A percentile compares a stretch with the other conserved stretches of the same genome.
Evolutionary conservation across 2,888 invertebrate species (phyloP).

Genomic region (Lepas anatifera): DNA sequence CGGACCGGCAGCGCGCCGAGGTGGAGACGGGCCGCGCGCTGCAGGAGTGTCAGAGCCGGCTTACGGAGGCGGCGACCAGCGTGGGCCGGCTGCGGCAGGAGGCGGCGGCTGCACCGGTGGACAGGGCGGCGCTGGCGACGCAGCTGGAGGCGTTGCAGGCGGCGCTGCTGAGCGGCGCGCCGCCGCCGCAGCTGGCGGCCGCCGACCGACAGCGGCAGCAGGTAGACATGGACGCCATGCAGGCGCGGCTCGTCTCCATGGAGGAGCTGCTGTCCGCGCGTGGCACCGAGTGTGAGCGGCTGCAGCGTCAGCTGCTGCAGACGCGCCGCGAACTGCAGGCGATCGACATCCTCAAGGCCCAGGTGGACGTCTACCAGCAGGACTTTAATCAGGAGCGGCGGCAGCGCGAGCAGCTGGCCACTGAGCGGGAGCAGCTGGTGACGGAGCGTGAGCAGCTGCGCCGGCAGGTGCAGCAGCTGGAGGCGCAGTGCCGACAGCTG

Average conservation of each 20-base stretch:
- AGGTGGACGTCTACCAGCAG: conserved; percentile 7
- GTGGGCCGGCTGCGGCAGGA: no score
- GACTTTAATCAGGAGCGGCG: conserved; percentile 8
- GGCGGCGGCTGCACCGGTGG: neutral
- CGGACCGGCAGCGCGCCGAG: neutral
- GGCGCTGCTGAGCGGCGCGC: neutral
- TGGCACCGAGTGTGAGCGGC: neutral
- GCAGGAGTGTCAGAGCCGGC: no score
- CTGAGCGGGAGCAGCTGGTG: neutral
- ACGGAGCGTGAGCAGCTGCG: neutral
- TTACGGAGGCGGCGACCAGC: no score
- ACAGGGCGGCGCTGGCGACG: neutral
- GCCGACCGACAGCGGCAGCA: neutral
- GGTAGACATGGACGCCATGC: neutral
- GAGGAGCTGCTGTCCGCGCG: neutral
- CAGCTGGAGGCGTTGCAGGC: no score
- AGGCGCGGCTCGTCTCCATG: conserved; percentile 2
- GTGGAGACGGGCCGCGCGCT: neutral
- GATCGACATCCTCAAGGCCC: neutral
- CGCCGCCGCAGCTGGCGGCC: neutral
- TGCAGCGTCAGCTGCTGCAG: neutral
- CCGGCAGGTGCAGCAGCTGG: neutral
- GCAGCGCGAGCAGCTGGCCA: neutral
- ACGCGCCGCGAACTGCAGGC: neutral
- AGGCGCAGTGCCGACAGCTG: neutral